A percentile compares a stretch with the other conserved stretches of the same genome.
Evolutionary conservation across 2,113 vertebrate genomes (phyloP).

Genomic region (Cyanoramphus novaezelandiae): DNA sequence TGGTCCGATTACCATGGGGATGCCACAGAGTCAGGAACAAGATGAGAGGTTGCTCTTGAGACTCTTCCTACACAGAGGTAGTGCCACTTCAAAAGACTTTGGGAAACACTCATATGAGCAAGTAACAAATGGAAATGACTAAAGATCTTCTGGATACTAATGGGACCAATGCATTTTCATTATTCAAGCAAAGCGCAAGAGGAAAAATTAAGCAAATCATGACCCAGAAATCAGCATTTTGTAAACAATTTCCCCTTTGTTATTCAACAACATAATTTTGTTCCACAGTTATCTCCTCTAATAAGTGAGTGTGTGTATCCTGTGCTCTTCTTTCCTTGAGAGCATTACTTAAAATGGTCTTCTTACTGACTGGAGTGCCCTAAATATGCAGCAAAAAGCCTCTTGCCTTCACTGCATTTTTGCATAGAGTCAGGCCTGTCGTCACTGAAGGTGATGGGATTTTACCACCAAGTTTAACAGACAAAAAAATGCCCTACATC

Average conservation of each 20-base stretch:
- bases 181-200: neutral
- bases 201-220: conserved; percentile 8
- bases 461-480: neutral
- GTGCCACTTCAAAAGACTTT: neutral
- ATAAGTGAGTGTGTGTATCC: neutral
- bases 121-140: neutral
- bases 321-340: neutral
- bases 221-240: conserved; percentile 35
- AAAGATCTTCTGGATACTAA: neutral
- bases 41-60: neutral
- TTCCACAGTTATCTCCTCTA: neutral
- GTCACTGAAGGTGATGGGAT: neutral
- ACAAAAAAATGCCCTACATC: neutral
- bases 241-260: conserved; percentile 31
- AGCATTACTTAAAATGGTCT: neutral
- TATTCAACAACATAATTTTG: conserved; percentile 3
- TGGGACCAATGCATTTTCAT: neutral
- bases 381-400: neutral
- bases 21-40: neutral
- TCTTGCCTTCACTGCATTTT: neutral
- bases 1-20: neutral
- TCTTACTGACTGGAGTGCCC: neutral
- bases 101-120: neutral
- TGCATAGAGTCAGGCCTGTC: neutral
- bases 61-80: neutral